Evolutionary conservation across 2,888 invertebrate genomes (phyloP), one percentile per base, ranked within the genome.

Genomic region (Euclidia mi): DNA sequence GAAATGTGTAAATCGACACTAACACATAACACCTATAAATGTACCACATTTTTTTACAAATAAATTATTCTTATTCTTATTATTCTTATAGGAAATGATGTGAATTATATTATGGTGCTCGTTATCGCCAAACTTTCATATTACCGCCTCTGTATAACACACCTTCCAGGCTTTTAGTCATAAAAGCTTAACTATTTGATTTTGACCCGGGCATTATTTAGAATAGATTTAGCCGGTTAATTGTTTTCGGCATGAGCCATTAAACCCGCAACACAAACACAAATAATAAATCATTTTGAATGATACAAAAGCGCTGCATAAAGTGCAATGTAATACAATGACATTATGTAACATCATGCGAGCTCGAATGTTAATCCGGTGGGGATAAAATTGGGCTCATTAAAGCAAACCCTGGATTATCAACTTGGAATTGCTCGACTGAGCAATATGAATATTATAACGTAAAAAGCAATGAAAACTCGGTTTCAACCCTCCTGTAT

Each of bases 401-500:
- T 91, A 88, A 87, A 85, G 84, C 82, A 82, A 81, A 82, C 88
- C 87, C 88, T 73, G 90, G 91, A 91, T 92, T 92, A 92, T 90
- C 88, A 90, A 89, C 86, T 88, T 87, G 87, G 87, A 87, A 91
- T 88, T 90, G 86, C 86, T 82, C 82, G 82, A 84, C 82, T 85
- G 85, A 86, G 85, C 87, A 87, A 84, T 88, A 87, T 88, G 89
- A 90, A 87, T 88, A 88, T 91, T 87, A 90, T 86, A 87, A 87
- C 84, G 87, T 88, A 86, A 91, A 92, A 91, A 88, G 90, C 90
- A 89, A 91, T 92, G 90, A 92, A 90, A 92, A 87, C 85, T 83
- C 87, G 80, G 79, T 84, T 87, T 80, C 84, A 87, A 87, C 88
- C 89, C 87, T 84, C 83, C 81, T 85, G 89, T 87, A 86, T 91